phyloP scores from a whole-genome alignment of 2,797 vertebrate genomes.

The Denticeps clupeoides region DNA sequence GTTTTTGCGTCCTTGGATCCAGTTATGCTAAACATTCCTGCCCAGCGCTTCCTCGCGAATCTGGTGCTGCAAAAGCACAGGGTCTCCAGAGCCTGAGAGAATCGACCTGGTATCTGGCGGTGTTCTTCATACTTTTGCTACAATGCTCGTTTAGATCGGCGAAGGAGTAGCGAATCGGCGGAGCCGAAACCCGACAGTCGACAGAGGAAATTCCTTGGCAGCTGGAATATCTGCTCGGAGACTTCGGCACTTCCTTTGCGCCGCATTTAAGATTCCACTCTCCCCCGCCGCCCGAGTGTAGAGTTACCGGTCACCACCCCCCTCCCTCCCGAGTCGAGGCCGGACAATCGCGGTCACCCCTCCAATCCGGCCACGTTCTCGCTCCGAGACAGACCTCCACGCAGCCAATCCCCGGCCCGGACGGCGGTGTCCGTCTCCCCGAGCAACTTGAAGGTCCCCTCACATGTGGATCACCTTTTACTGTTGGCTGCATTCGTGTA shows the following conservation, averaged over 20 bases:
- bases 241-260: constrained; percentile 33
- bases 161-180: constrained; percentile 1
- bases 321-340: constrained; percentile 23
- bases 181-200: constrained; percentile 22
- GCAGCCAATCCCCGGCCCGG: constrained; percentile 28
- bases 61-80: constrained; percentile 16
- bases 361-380: constrained; percentile 30
- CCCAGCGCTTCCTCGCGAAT: constrained; percentile 17
- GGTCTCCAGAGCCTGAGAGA: too few relatives aligned
- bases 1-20: constrained; percentile 20
- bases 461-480: constrained; percentile 32
- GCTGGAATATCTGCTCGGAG: constrained; percentile 29
- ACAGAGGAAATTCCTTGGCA: constrained; percentile 40
- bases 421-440: constrained; percentile 28
- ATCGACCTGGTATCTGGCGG: background rate
- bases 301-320: too few relatives aligned
- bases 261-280: constrained; percentile 25
- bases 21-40: constrained; percentile 12
- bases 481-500: constrained; percentile 12
- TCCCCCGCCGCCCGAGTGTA: constrained; percentile 27
- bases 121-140: background rate
- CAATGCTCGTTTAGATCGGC: background rate
- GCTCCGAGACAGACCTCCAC: constrained; percentile 9
- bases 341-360: constrained; percentile 15
- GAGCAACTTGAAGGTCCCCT: constrained; percentile 29